Conservation (phyloP, 2,888 invertebrate genomes). For the Phoenoteleia sp. region DNA sequence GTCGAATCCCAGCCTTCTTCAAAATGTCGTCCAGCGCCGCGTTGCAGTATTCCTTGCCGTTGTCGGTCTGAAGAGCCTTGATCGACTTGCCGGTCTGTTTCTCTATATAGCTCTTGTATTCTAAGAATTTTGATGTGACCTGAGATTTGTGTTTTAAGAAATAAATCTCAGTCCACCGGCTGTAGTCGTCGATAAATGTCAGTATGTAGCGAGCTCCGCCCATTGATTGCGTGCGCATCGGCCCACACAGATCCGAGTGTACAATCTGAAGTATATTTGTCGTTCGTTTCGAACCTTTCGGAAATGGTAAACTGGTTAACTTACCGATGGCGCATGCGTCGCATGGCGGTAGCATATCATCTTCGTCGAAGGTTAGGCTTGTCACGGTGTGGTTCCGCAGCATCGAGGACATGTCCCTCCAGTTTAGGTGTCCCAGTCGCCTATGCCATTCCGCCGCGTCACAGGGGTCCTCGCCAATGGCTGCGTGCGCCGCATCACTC, state of each 20-base stretch:
- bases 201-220: slow-evolving; percentile 60
- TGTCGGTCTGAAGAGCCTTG: slow-evolving; percentile 58
- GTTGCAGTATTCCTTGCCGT: slow-evolving; percentile 48
- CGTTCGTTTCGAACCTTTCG: neutral
- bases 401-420: slow-evolving; percentile 5
- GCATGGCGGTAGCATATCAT: neutral
- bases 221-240: slow-evolving; percentile 8
- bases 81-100: slow-evolving; percentile 52
- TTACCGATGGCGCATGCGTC: neutral
- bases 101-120: slow-evolving; percentile 55
- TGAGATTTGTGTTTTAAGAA: slow-evolving; percentile 47
- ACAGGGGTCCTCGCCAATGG: neutral
- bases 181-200: slow-evolving; percentile 12
- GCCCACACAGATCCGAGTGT: slow-evolving; percentile 18
- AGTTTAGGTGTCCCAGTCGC: neutral
- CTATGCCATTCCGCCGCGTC: neutral
- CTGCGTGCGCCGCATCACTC: too few relatives aligned
- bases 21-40: neutral
- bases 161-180: slow-evolving; percentile 52
- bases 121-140: slow-evolving; percentile 22
- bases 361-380: neutral
- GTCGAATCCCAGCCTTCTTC: neutral
- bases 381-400: neutral
- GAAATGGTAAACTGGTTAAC: slow-evolving; percentile 59
- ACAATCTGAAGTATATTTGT: neutral